phyloP scores from a whole-genome alignment of 2,113 vertebrate genomes.

The Rousettus leschenaultii region DNA sequence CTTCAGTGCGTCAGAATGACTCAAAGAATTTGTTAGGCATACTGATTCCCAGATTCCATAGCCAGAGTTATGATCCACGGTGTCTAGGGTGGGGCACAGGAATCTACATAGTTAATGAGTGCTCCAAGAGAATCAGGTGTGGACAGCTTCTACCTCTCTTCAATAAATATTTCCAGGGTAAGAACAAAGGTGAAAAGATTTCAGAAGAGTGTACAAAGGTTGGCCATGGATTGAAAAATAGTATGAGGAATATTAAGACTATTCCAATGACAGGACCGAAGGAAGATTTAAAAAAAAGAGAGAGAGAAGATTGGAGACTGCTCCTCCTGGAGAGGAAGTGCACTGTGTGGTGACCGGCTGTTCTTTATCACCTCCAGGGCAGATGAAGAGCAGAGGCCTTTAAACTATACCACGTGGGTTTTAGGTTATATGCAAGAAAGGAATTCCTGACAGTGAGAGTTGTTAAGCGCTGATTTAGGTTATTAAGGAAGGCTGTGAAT shows the following conservation, averaged over 20 bases:
- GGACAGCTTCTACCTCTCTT: background rate
- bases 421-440: constrained; percentile 28
- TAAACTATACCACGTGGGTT: constrained; percentile 34
- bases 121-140: background rate
- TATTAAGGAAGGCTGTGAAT: constrained; percentile 64
- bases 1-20: background rate
- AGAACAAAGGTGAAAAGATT: background rate
- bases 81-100: background rate
- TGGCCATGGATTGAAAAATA: background rate
- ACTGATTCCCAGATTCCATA: background rate
- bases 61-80: background rate
- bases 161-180: background rate
- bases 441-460: constrained; percentile 33
- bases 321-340: background rate
- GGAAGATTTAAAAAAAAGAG: background rate
- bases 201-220: background rate
- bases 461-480: constrained; percentile 65
- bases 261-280: background rate
- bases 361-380: constrained; percentile 30
- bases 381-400: background rate
- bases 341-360: constrained; percentile 30
- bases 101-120: background rate
- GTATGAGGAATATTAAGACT: constrained; percentile 11
- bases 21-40: background rate
- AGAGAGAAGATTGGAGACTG: background rate